Base-by-base conservation (phyloP, 2,797 vertebrate genomes). In the Bradypodion pumilum region DNA sequence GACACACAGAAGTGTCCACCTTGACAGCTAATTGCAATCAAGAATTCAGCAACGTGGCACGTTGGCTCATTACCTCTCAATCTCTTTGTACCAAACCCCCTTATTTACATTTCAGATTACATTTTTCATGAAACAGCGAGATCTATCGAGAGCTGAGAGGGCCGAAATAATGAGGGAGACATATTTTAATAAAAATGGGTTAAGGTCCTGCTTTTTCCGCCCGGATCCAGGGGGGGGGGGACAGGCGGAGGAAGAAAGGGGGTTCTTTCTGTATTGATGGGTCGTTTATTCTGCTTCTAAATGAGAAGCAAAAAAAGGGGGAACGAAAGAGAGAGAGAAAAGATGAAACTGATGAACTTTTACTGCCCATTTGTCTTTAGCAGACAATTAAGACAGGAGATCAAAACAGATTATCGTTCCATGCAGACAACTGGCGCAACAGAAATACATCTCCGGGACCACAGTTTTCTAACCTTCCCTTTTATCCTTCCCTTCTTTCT, bases 21-120 rank as follows among this genome's bases (percentile, higher is more conserved):
- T 96, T 97, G 81, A 96, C 97, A 96, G 94, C 97, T 97, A 97
- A 98, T 97, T 97, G 97, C 93, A 95, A 94, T 95, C 91, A 95
- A 91, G 95, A 96, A 96, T 95, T 95, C 94, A 95, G 94, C 96
- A 94, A 95, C 94, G 94, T 95, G 91, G 95, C 93, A 94, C 91
- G 95, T 94, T 94, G 94, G 95, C 97, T 98, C 97, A 97, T 98
- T 98, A 98, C 96, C 98, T 98, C 96, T 94, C 95, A 93, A 93
- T 93, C 90, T 91, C 96, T 96, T 95, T 97, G 95, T 96, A 97
- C 97, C 96, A 97, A 97, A 96, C 94, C 92, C n/a, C 91, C 94
- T 95, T 97, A 99, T 99, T 99, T 98, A 97, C 98, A 98, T 98
- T 97, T 97, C 97, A 97, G 97, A 98, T 98, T 97, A 97, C 96